Evolutionary conservation across 2,797 vertebrate genomes (phyloP), one percentile per base, ranked within the genome.

Genomic region (Podarcis siculus): DNA sequence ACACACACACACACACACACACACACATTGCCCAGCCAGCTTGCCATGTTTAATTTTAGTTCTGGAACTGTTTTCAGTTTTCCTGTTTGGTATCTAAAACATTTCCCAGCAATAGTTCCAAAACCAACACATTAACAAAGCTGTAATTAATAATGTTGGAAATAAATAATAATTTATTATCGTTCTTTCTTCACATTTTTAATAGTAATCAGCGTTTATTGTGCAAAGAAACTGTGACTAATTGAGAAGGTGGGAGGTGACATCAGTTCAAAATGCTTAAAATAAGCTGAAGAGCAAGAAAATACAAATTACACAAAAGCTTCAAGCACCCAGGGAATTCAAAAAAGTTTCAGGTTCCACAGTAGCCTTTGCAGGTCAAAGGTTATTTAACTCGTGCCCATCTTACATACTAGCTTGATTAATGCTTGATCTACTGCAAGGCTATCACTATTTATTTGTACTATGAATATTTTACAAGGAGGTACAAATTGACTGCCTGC

Each of bases 391-490:
- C 42, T 55, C 32, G 17, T 69, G n/a, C 42, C 66, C 39, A 55
- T 19, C 82, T 87, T 75, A 64, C 23, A 45, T 42, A 75, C 21
- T 17, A 49, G 25, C 30, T 81, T 76, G 69, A 82, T 75, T 45
- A 87, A 87, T 32, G 55, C 13, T 39, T 23, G 45, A 82, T 61
- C 79, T 67, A 27, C 25, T 76, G 58, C 58, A 82, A 87, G 71
- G 73, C 58, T 72, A 82, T 67, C 71, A 8, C 39, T 82, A 67
- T 87, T 64, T 87, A 87, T 82, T 82, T 45, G 12, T 64, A 76
- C 21, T 87, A 8, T 66, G 8, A 73, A 7, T 89, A 19, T 85
- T 91, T 80, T 88, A 3, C 75, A 82, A 37, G 21, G 1, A 37
- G 61, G 67, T 30, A 58, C 37, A 89, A 82, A 88, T n/a, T 75